Base-by-base conservation (phyloP, 2,797 vertebrate genomes). In the Ctenopoma kingsleyae region DNA sequence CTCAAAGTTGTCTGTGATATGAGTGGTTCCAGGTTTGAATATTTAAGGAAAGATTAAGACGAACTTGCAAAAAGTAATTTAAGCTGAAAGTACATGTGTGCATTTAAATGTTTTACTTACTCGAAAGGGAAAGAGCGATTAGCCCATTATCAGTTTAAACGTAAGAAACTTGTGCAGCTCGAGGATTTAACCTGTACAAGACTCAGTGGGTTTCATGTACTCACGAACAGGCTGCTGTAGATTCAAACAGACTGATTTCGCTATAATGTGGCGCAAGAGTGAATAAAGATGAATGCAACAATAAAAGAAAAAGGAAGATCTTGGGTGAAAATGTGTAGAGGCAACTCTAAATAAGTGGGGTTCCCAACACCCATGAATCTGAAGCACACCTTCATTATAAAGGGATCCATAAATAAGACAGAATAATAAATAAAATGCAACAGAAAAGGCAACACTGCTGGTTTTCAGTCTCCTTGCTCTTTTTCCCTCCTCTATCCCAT, bases 391-490 rank as follows among this genome's bases (percentile, higher is more conserved):
- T 82, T 86, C 87, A 46, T 85, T 68, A 83, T 90, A 89, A 88
- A 91, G 85, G 88, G 85, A 90, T 89, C 78, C 83, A 88, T 87
- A 89, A 89, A 89, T 88, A 86, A 90, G 81, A 85, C 82, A 73
- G 72, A 81, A 74, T 77, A 65, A 90, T 90, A 87, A 88, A 84
- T 84, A 87, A 90, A 85, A 86, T 41, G 67, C 66, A 86, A 92
- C 85, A 87, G 79, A 92, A 90, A 94, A 94, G 93, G 92, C 90
- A 93, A 93, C 90, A 88, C 87, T 93, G 92, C 91, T 93, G 92
- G 90, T 92, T 82, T 78, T 90, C 90, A 79, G 82, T 86, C 78
- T 76, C 80, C 85, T 78, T 73, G 67, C 80, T 78, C 78, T 67
- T 73, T 81, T 71, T 72, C 70, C 82, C 71, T 59, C 76, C 70